Evolutionary conservation across 2,797 vertebrate species (phyloP).

Genomic region (Neostethus bicornis): DNA sequence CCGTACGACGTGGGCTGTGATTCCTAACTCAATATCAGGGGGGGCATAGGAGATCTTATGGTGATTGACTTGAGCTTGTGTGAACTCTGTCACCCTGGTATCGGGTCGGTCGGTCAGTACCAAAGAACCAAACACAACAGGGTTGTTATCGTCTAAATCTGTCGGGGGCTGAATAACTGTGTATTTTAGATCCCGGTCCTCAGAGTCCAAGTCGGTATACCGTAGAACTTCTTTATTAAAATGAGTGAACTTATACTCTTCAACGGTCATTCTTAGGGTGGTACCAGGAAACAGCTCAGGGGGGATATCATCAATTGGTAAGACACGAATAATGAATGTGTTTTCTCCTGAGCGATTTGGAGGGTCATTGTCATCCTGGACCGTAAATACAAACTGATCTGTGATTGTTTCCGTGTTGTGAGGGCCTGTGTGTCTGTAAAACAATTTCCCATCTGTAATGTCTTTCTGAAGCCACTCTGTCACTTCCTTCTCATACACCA

Average conservation of each 20-base stretch:
- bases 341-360: conserved; percentile 88
- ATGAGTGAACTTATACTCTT: conserved; percentile 89
- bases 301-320: conserved; percentile 89
- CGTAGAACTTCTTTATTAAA: conserved; percentile 87
- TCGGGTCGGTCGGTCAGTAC: conserved; percentile 88
- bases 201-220: conserved; percentile 93
- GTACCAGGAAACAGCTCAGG: conserved; percentile 87
- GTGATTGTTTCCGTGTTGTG: conserved; percentile 84
- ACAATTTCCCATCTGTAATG: conserved; percentile 87
- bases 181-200: conserved; percentile 91
- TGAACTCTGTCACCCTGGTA: conserved; percentile 87
- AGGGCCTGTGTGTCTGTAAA: conserved; percentile 88
- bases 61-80: conserved; percentile 95
- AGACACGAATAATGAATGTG: conserved; percentile 83
- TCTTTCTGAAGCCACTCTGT: conserved; percentile 91
- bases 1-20: conserved; percentile 89
- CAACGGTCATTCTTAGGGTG: conserved; percentile 87
- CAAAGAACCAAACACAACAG: conserved; percentile 82
- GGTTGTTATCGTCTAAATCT: conserved; percentile 89
- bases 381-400: conserved; percentile 89
- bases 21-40: conserved; percentile 88
- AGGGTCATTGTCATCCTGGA: conserved; percentile 95
- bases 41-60: conserved; percentile 92
- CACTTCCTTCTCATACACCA: conserved; percentile 89
- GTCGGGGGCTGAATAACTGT: conserved; percentile 85